Evolutionary conservation across 2,113 vertebrate genomes (phyloP), one percentile per base, ranked within the genome.

Genomic region (Lepus americanus): DNA sequence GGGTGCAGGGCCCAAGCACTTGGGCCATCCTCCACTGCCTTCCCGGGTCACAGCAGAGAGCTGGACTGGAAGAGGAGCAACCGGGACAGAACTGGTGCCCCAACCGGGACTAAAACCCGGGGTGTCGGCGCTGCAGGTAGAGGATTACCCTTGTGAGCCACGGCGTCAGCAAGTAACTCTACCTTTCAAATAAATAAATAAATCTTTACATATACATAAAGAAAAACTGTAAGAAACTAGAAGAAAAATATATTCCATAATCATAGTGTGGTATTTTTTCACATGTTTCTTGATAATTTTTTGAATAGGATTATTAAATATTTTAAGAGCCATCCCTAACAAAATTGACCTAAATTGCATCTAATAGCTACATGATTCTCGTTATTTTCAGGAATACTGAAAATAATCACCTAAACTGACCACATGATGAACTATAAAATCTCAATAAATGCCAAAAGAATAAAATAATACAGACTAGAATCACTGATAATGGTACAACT

Each of bases 361-460:
- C 59, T 36, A 91, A 36, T 61, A 94, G 86, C 17, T 80, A 19
- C 1, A 63, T 70, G 55, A 96, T 39, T 66, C 22, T 90, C 17
- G n/a, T 95, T 94, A 90, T 61, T 78, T 89, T 81, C 72, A 63
- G 78, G 27, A 13, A 23, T 4, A 91, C 53, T 2, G 5, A 89
- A 3, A 82, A 95, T 33, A 90, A 25, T 76, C 19, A 73, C 51
- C 85, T 88, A 94, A 94, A 83, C 11, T 84, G 49, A 83, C 31
- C 25, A 90, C 27, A 72, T 73, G 31, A 23, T 67, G 55, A 91
- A 59, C 33, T 88, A 0, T 61, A 87, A 92, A 93, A 94, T 49
- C 23, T 88, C 31, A 94, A 44, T 63, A 92, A 86, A 86, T 87
- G 82, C 23, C 25, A 93, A 86, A 90, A 87, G 23, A 78, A 81